phyloP scores from a whole-genome alignment of 2,888 invertebrate species.

The Fabriciana adippe region DNA sequence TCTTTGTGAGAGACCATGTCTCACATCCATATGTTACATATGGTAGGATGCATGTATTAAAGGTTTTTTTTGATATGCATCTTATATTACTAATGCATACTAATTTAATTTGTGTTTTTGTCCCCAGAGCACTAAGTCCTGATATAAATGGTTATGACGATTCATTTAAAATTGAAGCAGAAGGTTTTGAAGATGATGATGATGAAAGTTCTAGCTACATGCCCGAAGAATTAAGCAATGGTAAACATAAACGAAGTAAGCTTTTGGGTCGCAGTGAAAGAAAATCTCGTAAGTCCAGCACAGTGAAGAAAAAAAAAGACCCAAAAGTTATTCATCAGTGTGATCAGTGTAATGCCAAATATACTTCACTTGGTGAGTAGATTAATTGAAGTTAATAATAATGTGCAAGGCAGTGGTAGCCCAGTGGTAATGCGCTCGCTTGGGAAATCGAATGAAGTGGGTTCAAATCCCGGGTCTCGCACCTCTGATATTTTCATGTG shows the following conservation, averaged over 20 bases:
- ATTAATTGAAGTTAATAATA: background rate
- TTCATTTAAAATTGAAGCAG: slow-evolving; percentile 49
- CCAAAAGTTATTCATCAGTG: slow-evolving; percentile 63
- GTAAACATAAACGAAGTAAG: slow-evolving; percentile 39
- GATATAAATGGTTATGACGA: slow-evolving; percentile 37
- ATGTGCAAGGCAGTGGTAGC: too few relatives aligned
- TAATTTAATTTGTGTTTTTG: background rate
- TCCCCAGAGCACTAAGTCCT: slow-evolving; percentile 41
- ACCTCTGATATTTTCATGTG: too few relatives aligned
- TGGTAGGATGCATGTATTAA: too few relatives aligned
- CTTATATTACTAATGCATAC: too few relatives aligned
- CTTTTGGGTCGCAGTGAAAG: slow-evolving; percentile 18
- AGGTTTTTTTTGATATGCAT: too few relatives aligned
- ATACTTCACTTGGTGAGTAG: slow-evolving; percentile 61
- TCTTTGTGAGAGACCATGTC: too few relatives aligned
- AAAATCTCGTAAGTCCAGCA: slow-evolving; percentile 25
- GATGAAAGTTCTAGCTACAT: slow-evolving; percentile 52
- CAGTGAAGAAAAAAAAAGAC: slow-evolving; percentile 42
- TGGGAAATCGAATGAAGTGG: too few relatives aligned
- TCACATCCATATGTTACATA: too few relatives aligned
- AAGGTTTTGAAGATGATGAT: slow-evolving; percentile 54
- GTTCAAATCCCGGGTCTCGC: too few relatives aligned
- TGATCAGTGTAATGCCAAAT: slow-evolving; percentile 70
- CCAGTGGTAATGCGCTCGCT: too few relatives aligned
- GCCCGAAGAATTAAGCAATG: slow-evolving; percentile 46